Percentiles rank a stretch among this genome's conserved stretches.
Conservation (phyloP, 2,113 vertebrate species). For the Rhagologus leucostigma region DNA sequence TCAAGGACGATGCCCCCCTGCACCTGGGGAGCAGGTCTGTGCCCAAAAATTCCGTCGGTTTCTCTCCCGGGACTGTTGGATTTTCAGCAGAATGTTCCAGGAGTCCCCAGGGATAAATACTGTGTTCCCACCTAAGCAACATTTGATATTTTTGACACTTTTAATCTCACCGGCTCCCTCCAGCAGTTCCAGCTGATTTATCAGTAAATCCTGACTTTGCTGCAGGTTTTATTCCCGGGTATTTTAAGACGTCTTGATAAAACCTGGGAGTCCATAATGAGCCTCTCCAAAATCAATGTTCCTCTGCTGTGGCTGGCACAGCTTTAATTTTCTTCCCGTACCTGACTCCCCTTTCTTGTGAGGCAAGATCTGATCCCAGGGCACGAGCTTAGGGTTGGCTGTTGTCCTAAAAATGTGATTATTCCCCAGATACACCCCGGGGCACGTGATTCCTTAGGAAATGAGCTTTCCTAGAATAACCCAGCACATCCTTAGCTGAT, state of each 20-base stretch:
- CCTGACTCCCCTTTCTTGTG: background rate
- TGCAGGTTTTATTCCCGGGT: background rate
- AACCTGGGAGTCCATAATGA: background rate
- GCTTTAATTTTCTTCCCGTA: background rate
- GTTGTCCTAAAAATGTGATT: background rate
- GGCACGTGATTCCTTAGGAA: background rate
- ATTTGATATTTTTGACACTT: background rate
- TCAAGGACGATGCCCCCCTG: conserved; percentile 84
- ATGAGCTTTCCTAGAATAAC: conserved; percentile 8
- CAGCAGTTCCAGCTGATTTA: background rate
- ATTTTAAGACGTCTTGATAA: background rate
- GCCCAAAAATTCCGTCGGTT: accelerated
- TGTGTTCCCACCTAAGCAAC: accelerated
- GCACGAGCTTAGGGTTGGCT: background rate
- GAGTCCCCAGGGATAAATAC: background rate
- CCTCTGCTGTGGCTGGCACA: background rate
- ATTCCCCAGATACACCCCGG: background rate
- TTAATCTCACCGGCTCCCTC: background rate
- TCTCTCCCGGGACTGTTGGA: accelerated
- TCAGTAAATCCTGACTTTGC: background rate
- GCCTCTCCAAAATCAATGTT: background rate
- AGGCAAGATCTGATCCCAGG: background rate
- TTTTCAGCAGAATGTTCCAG: background rate
- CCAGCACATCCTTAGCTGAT: background rate
- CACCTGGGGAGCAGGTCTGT: conserved; percentile 80